Conservation (phyloP, 2,888 invertebrate species). For the Eremobia ochroleuca region DNA sequence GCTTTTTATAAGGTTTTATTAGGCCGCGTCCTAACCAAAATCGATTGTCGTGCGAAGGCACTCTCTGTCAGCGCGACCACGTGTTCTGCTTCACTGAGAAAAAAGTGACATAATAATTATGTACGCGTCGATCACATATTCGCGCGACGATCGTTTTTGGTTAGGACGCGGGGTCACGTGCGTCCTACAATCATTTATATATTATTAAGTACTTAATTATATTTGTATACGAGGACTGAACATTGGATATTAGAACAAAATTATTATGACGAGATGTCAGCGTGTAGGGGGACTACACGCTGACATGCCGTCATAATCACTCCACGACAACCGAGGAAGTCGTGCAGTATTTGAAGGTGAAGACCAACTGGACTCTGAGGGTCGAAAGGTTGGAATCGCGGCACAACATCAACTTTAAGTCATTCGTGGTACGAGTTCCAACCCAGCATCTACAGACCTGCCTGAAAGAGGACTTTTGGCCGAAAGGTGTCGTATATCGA, state of each 20-base stretch:
- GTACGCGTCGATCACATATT: no score
- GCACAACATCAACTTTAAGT: no score
- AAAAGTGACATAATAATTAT: neutral
- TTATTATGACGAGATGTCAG: neutral
- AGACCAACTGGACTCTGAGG: no score
- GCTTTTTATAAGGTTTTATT: slow-evolving; percentile 7
- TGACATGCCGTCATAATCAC: no score
- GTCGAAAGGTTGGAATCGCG: no score
- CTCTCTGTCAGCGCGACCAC: neutral
- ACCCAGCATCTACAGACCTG: no score
- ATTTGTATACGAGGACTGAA: slow-evolving; percentile 16
- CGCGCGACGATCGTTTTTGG: neutral
- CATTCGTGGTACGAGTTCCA: no score
- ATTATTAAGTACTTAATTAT: slow-evolving; percentile 51
- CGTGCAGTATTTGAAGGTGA: no score
- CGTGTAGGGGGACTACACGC: no score
- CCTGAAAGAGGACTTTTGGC: no score
- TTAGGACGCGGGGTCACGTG: neutral
- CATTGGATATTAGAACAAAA: slow-evolving; percentile 5
- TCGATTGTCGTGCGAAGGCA: neutral
- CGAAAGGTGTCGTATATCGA: no score
- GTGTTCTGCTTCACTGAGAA: neutral
- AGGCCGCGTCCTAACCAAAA: neutral
- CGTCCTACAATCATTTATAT: slow-evolving; percentile 22
- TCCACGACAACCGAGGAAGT: no score